A percentile compares a stretch with the other conserved stretches of the same genome.
These are phyloP conservation scores for Globodera ellingtonae DNA, from an alignment of 1,140 invertebrate genomes.

Conservation along the genomic window DNA sequence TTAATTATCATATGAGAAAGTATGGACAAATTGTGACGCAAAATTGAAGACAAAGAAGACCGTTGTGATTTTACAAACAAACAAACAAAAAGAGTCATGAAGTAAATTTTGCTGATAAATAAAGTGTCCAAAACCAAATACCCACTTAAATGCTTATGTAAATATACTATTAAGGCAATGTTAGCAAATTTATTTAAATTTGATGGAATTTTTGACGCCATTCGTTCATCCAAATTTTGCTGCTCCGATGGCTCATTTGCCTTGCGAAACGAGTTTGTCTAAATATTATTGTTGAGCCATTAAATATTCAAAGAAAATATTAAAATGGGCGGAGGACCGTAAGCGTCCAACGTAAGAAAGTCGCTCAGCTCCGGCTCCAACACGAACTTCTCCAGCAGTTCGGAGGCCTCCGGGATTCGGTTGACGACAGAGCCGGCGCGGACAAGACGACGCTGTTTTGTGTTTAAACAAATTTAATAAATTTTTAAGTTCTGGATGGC, in stretches of 20 bases:
- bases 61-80: not conserved
- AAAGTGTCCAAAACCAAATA: not conserved
- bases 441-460: constrained; percentile 55
- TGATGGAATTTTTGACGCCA: not conserved
- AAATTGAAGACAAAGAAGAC: no score
- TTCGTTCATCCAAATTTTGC: not conserved
- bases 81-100: not conserved
- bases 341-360: constrained; percentile 59
- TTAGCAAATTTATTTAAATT: not conserved
- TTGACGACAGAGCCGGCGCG: constrained; percentile 65
- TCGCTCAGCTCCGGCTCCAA: constrained; percentile 58
- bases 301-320: not conserved
- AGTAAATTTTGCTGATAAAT: constrained; percentile 4
- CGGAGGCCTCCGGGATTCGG: constrained; percentile 60
- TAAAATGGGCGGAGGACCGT: not conserved
- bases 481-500: no score
- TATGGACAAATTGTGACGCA: no score
- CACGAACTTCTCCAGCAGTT: constrained; percentile 63
- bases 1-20: no score
- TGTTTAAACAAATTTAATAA: not conserved
- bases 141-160: not conserved
- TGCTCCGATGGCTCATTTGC: constrained; percentile 47
- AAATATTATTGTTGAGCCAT: constrained; percentile 18
- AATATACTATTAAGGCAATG: constrained; percentile 1
- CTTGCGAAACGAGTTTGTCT: constrained; percentile 63